Evolutionary conservation across 2,113 vertebrate species (phyloP), one percentile per base, ranked within the genome.

Genomic region (Chionodraco myersi): DNA sequence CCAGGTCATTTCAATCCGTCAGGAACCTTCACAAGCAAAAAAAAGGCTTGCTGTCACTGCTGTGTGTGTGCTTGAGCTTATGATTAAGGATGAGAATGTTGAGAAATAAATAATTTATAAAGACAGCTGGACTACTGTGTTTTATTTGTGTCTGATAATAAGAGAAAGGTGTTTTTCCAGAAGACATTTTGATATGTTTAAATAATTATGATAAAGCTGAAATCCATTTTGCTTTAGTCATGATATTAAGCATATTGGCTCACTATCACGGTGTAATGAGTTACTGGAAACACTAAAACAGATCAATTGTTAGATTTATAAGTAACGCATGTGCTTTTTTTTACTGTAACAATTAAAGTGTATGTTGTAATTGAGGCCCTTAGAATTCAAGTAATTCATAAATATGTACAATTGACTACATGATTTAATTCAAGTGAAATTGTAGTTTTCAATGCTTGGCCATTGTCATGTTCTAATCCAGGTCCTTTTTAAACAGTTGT

Each of bases 21-120:
- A 41, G 6, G 36, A 41, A 41, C 36, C 5, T 41, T 41, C 36
- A 41, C 36, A 41, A 41, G 36, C 36, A 41, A 41, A 41, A 41
- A 41, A 41, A 41, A 41, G 6, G 7, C 36, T 41, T 67, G 26
- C 52, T 66, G 64, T 71, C 60, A 54, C 21, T 75, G 69, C 52
- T 54, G 57, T 75, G 81, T 14, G 0, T 72, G 54, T 34, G 60
- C 68, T 83, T n/a, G 60, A 53, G 61, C 10, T 65, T 34, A 60
- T 76, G 23, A 76, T 56, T n/a, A 44, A 0, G 10, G 54, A 72
- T 6, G 48, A 71, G 59, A 59, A 34, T 85, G 23, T 54, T 41
- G 21, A 70, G 45, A 83, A 87, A 88, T 92, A 83, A 90, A 89
- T n/a, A 9, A 30, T 61, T 79, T 47, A 10, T 76, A 10, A 16